phyloP scores from a whole-genome alignment of 2,888 invertebrate species.

The Operophtera brumata region DNA sequence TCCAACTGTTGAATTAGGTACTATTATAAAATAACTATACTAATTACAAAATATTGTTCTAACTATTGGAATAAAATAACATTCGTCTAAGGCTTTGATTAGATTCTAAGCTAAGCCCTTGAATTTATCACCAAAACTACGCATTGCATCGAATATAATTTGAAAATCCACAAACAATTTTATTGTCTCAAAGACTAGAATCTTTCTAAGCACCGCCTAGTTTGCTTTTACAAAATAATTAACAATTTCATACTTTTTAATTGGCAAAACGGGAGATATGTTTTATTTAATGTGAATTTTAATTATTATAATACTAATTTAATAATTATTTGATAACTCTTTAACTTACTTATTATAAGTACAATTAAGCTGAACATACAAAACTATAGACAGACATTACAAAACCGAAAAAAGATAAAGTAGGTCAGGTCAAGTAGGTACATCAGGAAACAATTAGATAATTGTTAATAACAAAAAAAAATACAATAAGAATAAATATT shows the following conservation, averaged over 20 bases:
- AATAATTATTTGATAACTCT: not conserved
- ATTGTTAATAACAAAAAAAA: not conserved
- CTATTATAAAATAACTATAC: not conserved
- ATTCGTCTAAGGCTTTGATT: too few relatives aligned
- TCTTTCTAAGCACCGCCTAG: constrained; percentile 41
- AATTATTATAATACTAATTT: not conserved
- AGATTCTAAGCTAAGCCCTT: constrained; percentile 2
- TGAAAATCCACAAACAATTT: not conserved
- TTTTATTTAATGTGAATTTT: constrained; percentile 42
- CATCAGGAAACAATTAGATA: not conserved
- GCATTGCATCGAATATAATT: constrained; percentile 1
- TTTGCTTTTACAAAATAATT: constrained; percentile 45
- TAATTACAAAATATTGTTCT: not conserved
- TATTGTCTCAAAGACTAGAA: constrained; percentile 32
- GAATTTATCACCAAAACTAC: constrained; percentile 12
- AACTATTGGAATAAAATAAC: not conserved
- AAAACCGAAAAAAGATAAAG: not conserved
- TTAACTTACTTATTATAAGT: not conserved
- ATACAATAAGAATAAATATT: not conserved
- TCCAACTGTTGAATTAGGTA: not conserved
- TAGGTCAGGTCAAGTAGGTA: not conserved
- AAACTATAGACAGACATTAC: too few relatives aligned
- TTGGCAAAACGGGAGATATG: constrained; percentile 80
- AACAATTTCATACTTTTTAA: constrained; percentile 60
- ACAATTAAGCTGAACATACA: not conserved